Conservation (phyloP, 2,113 vertebrate genomes). For the Xenopus tropicalis region DNA sequence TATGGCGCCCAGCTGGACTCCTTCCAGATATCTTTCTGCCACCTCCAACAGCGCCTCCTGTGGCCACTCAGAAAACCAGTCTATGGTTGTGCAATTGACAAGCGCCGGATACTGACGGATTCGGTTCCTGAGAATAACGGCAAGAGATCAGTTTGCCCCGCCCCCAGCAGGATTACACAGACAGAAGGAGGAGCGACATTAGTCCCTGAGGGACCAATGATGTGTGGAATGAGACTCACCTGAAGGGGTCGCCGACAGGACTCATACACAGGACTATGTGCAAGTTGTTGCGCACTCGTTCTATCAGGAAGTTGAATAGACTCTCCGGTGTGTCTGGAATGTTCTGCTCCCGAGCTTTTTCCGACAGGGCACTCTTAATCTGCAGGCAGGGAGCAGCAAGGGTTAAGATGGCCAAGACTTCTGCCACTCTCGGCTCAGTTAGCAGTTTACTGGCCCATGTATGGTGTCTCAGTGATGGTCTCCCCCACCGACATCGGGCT, state of each 20-base stretch:
- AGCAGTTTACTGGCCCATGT: no score
- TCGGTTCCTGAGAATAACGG: constrained; percentile 63
- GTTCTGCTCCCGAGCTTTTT: constrained; percentile 66
- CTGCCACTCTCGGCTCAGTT: no score
- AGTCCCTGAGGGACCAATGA: no score
- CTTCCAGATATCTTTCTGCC: constrained; percentile 75
- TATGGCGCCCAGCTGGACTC: constrained; percentile 65
- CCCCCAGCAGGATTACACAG: neutral
- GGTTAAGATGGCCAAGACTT: no score
- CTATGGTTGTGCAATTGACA: constrained; percentile 85
- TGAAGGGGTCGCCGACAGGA: constrained; percentile 80
- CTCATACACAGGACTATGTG: constrained; percentile 82
- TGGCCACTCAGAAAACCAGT: constrained; percentile 89
- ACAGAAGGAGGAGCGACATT: no score
- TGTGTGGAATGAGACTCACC: no score
- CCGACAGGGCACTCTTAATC: constrained; percentile 61
- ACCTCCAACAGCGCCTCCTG: constrained; percentile 81
- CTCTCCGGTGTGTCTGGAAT: constrained; percentile 69
- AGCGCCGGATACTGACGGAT: constrained; percentile 84
- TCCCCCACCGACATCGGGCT: no score
- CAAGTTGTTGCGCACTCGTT: constrained; percentile 80
- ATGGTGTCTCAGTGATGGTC: no score
- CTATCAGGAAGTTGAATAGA: constrained; percentile 76
- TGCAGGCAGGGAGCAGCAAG: neutral
- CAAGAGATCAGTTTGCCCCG: neutral